These are phyloP conservation scores for Capitulum mitella DNA, from an alignment of 2,888 invertebrate species.

Conservation along the genomic window DNA sequence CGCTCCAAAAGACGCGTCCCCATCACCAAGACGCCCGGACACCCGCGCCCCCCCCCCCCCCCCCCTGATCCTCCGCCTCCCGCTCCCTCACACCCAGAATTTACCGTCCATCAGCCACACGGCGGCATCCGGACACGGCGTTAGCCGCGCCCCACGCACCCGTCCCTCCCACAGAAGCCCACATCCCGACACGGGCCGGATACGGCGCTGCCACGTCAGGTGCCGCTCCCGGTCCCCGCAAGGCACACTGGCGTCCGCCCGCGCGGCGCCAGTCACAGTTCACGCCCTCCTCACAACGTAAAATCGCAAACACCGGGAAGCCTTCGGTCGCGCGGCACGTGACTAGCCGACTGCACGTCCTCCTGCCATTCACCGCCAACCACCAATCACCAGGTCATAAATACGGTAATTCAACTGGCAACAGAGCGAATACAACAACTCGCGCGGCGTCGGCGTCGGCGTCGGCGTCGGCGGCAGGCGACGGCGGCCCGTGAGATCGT, in stretches of 20 bases:
- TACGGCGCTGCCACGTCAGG: too few relatives aligned
- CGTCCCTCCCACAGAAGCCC: too few relatives aligned
- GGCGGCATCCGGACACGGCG: too few relatives aligned
- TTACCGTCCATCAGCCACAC: too few relatives aligned
- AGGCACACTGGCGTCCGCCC: too few relatives aligned
- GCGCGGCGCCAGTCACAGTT: too few relatives aligned
- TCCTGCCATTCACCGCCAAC: not conserved
- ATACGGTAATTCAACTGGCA: conserved; percentile 17
- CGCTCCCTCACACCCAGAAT: not conserved
- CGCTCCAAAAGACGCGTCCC: not conserved
- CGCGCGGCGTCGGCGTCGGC: not conserved
- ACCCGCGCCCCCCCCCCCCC: not conserved
- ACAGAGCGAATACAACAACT: conserved; percentile 6
- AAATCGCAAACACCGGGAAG: too few relatives aligned
- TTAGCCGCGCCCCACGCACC: too few relatives aligned
- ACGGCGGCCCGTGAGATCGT: not conserved
- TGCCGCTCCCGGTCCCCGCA: too few relatives aligned
- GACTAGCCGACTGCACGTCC: not conserved
- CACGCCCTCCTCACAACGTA: too few relatives aligned
- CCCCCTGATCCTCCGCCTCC: not conserved
- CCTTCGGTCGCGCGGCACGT: not conserved
- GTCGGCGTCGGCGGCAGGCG: not conserved
- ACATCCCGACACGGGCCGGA: too few relatives aligned
- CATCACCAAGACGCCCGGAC: not conserved
- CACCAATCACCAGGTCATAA: not conserved